Evolutionary conservation across 2,888 invertebrate genomes (phyloP).

Genomic region (Ennomos erosarius): DNA sequence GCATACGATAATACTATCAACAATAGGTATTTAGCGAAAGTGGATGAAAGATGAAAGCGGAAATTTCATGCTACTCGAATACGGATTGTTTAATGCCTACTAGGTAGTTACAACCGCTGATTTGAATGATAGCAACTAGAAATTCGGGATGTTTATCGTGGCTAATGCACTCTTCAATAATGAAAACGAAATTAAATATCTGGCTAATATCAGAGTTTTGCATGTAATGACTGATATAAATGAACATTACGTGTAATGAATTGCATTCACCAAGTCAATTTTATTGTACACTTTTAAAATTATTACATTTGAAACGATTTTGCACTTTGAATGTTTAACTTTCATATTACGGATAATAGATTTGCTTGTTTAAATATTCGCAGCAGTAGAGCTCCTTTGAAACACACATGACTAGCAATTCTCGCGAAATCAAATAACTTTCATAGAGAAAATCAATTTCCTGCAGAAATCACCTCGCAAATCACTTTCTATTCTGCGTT

Average conservation of each 20-base stretch:
- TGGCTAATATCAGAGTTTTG: conserved; percentile 8
- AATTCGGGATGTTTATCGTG: conserved; percentile 24
- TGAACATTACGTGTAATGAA: conserved; percentile 15
- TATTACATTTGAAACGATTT: conserved; percentile 11
- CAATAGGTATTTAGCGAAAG: conserved; percentile 55
- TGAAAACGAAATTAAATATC: conserved; percentile 12
- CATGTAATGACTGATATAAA: conserved; percentile 11
- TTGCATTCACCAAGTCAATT: conserved; percentile 8
- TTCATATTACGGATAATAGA: conserved; percentile 12
- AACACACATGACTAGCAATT: conserved; percentile 28
- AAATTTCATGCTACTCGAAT: conserved; percentile 43
- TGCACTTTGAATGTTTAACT: conserved; percentile 10
- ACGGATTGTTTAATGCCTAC: conserved; percentile 28
- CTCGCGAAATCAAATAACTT: conserved; percentile 36
- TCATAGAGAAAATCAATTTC: conserved; percentile 52
- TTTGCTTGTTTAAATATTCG: conserved; percentile 20
- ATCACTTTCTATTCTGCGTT: conserved; percentile 51
- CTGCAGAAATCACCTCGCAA: conserved; percentile 43
- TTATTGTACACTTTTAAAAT: conserved; percentile 5
- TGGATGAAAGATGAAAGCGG: conserved; percentile 50
- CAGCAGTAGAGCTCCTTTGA: conserved; percentile 13
- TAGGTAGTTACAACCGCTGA: conserved; percentile 23
- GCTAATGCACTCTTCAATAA: conserved; percentile 22
- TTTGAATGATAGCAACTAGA: conserved; percentile 19
- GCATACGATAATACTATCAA: conserved; percentile 47